phyloP scores from a whole-genome alignment of 2,797 vertebrate species.

The Merluccius polli region DNA sequence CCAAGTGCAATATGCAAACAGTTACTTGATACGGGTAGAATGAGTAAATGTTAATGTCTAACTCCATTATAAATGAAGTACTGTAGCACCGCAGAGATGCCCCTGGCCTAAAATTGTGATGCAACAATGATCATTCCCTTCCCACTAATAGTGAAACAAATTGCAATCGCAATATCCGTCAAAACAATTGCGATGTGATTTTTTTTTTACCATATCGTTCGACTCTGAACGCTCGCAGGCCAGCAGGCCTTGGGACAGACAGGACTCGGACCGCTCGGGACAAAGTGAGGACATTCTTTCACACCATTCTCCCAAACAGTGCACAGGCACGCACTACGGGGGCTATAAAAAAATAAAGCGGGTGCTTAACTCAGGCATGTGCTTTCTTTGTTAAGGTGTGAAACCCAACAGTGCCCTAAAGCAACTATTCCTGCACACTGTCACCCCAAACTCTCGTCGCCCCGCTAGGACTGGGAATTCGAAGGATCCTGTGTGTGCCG shows the following conservation, averaged over 20 bases:
- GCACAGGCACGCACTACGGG: not conserved
- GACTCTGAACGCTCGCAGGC: not conserved
- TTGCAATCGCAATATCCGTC: no score
- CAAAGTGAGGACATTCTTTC: not conserved
- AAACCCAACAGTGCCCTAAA: not conserved
- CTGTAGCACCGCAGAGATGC: no score
- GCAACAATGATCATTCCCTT: no score
- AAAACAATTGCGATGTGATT: no score
- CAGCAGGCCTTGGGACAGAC: not conserved
- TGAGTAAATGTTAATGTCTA: no score
- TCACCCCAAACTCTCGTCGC: not conserved
- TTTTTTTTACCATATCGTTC: no score
- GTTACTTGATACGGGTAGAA: no score
- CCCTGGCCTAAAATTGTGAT: no score
- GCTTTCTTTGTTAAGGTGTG: constrained; percentile 4
- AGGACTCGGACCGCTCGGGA: not conserved
- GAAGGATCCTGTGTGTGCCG: not conserved
- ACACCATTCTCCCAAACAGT: not conserved
- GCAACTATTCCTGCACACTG: not conserved
- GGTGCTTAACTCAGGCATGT: not conserved
- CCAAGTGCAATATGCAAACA: no score
- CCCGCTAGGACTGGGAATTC: not conserved
- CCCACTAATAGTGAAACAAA: no score
- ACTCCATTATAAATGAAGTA: no score
- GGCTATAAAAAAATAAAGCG: not conserved